These are phyloP conservation scores for Gymnorhina tibicen DNA, from an alignment of 2,113 vertebrate species.

Conservation along the genomic window DNA sequence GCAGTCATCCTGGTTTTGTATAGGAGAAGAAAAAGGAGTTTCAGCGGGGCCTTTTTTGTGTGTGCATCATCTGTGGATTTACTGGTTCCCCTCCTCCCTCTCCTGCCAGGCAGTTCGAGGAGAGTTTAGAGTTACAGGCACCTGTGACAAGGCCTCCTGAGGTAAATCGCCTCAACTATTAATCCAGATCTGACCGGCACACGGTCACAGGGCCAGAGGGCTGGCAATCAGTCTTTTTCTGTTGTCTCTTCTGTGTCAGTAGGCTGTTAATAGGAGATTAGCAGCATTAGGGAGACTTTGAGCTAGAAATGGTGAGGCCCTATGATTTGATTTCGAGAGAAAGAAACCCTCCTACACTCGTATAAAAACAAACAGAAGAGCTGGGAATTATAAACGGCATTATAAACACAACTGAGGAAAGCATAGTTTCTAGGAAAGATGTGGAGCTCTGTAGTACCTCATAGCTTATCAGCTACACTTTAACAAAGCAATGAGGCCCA, in stretches of 20 bases:
- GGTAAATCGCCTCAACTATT: slow-evolving; percentile 60
- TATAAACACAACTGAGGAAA: not conserved
- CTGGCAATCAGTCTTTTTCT: slow-evolving; percentile 27
- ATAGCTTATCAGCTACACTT: not conserved
- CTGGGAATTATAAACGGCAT: not conserved
- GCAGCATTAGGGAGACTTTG: slow-evolving; percentile 8
- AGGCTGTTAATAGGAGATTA: slow-evolving; percentile 56
- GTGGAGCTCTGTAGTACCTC: not conserved
- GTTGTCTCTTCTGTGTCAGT: slow-evolving; percentile 48
- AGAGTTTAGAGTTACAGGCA: slow-evolving; percentile 39
- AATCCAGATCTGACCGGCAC: slow-evolving; percentile 54
- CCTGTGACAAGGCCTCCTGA: slow-evolving; percentile 33
- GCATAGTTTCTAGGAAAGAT: not conserved
- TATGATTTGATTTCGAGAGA: not conserved
- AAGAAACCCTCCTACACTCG: not conserved
- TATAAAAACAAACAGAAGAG: not conserved
- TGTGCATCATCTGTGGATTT: not conserved
- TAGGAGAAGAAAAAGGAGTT: not conserved
- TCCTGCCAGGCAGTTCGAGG: not conserved
- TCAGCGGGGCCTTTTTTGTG: not conserved
- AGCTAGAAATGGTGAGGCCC: slow-evolving; percentile 1
- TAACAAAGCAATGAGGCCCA: not conserved
- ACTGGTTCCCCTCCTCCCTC: not conserved
- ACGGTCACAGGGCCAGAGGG: slow-evolving; percentile 43
- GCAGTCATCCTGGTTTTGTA: not conserved